phyloP scores from a whole-genome alignment of 2,797 vertebrate species.

The Martes flavigula region DNA sequence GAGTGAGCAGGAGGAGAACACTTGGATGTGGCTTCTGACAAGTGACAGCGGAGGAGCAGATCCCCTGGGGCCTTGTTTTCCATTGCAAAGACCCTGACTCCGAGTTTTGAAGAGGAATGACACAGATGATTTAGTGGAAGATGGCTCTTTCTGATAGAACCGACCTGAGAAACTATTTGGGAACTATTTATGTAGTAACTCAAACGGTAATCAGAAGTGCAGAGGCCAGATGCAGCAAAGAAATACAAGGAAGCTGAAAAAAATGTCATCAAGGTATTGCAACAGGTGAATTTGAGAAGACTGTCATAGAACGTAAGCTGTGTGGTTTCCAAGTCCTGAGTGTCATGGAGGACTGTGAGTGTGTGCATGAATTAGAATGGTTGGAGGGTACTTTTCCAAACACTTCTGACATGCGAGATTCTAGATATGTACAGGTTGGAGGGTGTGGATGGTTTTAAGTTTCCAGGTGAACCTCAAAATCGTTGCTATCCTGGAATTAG shows the following conservation, averaged over 20 bases:
- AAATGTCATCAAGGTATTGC: neutral
- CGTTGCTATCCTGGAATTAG: neutral
- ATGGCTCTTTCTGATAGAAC: neutral
- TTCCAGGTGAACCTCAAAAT: neutral
- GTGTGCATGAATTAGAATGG: neutral
- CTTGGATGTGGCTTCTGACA: neutral
- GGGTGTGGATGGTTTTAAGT: too few species aligned
- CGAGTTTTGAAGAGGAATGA: neutral
- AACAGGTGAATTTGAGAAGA: neutral
- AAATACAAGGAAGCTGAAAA: neutral
- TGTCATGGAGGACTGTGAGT: fast-evolving
- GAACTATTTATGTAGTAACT: neutral
- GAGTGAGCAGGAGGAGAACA: neutral
- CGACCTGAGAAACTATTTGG: neutral
- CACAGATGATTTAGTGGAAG: neutral
- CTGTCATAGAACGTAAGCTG: neutral
- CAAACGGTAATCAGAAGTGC: neutral
- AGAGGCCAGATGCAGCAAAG: neutral
- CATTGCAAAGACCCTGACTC: neutral
- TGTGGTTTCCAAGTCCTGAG: neutral
- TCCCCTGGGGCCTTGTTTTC: neutral
- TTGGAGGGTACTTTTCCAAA: neutral
- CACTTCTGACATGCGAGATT: too few species aligned
- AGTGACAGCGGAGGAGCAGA: too few species aligned
- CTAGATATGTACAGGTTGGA: neutral